Evolutionary conservation across 2,888 invertebrate species (phyloP), one percentile per base, ranked within the genome.

Genomic region (Conchocele bisecta): DNA sequence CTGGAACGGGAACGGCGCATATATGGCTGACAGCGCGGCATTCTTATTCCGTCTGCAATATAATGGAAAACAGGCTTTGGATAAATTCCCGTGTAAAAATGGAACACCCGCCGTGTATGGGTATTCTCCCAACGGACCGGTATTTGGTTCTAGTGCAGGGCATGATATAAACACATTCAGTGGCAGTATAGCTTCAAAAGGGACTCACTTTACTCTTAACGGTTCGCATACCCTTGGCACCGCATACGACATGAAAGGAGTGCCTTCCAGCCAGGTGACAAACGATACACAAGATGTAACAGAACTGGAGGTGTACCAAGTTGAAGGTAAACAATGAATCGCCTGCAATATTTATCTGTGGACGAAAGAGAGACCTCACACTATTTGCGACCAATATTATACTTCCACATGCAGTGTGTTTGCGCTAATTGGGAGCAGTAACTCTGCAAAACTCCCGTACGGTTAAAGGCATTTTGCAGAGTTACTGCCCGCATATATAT

Each of bases 261-360:
- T 56, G 15, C 24, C 44, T 17, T 20, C 28, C 13, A 29, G 48
- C 17, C 46, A 61, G 37, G 53, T 72, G 6, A 72, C 51, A 39
- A 66, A 61, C 22, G 67, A 67, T 20, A 51, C 41, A 15, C 57
- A 61, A 61, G 29, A 42, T 24, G 72, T 72, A n/a, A 48, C 58
- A 13, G 72, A 72, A 28, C 44, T 72, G 15, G 72, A 72, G 35
- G 72, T 72, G 7, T 72, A 72, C 53, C 28, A 29, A 41, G 61
- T 72, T 11, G 37, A 39, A 46, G 72, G 72, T 72, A 61, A 6
- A 13, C n/a, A n/a, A n/a, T n/a, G n/a, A n/a, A n/a, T n/a, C n/a
- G n/a, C n/a, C n/a, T n/a, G n/a, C n/a, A n/a, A n/a, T n/a, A n/a
- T n/a, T n/a, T n/a, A n/a, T n/a, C n/a, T n/a, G n/a, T n/a, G n/a